Base-by-base conservation (phyloP, 2,113 vertebrate species). In the Chamaea fasciata region DNA sequence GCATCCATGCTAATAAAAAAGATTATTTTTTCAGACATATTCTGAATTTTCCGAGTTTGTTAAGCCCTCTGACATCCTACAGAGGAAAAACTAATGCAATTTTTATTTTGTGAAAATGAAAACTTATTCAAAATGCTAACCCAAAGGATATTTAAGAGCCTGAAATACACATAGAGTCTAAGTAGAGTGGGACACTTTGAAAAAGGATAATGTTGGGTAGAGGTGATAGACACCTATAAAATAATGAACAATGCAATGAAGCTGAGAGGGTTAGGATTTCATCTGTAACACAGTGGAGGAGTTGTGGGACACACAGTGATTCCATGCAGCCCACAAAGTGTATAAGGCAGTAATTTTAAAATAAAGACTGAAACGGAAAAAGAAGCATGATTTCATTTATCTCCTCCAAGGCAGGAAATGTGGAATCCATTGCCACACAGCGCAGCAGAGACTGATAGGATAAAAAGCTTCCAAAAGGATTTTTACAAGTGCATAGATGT, bases 11-110 rank as follows among this genome's bases (percentile, higher is more conserved):
- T 90, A 85, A 92, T 90, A 93, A 94, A 92, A 94, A 88, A 57
- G 42, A 94, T 90, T 93, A 78, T 33, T 94, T 94, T 92, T 89
- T 95, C 94, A 91, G 80, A 17, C 2, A 3, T 59, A 49, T 53
- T 91, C 30, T 84, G 55, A 87, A 84, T 92, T 90, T 94, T 92
- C 80, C 4, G 0, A 56, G 7, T 89, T 76, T 92, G 10, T 87
- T 73, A 91, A 87, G 53, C 28, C 42, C 10, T 87, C 50, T 27
- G 15, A 92, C 81, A 87, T 79, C 37, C 26, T 82, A 68, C 49
- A 84, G 41, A 76, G 87, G 89, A 94, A 95, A 93, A 94, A 82
- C 23, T 57, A 15, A 60, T 64, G 22, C 31, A 52, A 44, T 64
- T 92, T 82, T 92, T 91, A 50, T 56, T 78, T 82, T 64, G 14